Base-by-base conservation (phyloP, 2,888 invertebrate species). In the Adelognathus sp. region DNA sequence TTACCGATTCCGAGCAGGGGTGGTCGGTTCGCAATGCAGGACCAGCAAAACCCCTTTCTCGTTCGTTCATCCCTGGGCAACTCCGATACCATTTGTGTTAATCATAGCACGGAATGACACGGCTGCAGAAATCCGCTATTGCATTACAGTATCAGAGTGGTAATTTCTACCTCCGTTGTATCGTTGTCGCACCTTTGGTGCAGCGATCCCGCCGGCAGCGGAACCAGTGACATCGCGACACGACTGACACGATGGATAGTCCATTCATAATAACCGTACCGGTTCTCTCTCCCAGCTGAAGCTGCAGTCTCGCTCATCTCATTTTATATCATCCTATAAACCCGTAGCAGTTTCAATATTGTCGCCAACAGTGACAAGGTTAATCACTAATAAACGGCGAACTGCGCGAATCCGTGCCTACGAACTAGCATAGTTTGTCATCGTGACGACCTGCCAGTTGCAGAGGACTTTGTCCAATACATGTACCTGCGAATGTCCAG, bases 71-170 rank as follows among this genome's bases (percentile, higher is more conserved):
- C 64, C 56, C 44, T n/a, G n/a, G n/a, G n/a, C 39, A 50, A 27
- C 46, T 27, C 54, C 64, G 52, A 74, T 79, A 54, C 63, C 69
- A 77, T 76, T 80, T 80, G 82, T 82, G 86, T 86, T 86, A 86
- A 86, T 86, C 84, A 86, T 85, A 83, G 79, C 78, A 72, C 66
- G 73, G 79, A 82, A 81, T 81, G 82, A 82, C 83, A 81, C 75
- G 72, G 79, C 76, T 64, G 61, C 56, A 44, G 61, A 70, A 56
- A 80, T n/a, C 74, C 44, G 27, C 67, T 66, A 78, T 75, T 79
- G 67, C 79, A 80, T 79, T 79, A 75, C 75, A 81, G 81, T 80
- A 78, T 75, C 39, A 58, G 52, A 70, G 52, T n/a, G 46, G 39
- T 52, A 14, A 33, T 14, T 61, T 9, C 61, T 46, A 24, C 33